Conservation (phyloP, 2,888 invertebrate species). For the Xiphydria camelus region DNA sequence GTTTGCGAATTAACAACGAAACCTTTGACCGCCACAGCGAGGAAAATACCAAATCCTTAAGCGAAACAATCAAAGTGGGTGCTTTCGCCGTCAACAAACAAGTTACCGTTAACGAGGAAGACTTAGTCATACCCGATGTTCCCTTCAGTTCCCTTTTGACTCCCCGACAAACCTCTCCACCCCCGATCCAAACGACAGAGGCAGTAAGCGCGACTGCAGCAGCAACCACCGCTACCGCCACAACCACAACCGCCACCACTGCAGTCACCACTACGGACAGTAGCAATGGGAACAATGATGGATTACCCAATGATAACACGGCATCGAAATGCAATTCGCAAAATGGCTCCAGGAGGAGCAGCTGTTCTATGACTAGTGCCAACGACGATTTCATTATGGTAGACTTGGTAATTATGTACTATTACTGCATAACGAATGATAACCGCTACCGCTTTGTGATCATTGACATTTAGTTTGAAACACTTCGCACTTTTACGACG, state of each 20-base stretch:
- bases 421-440: slow-evolving; percentile 25
- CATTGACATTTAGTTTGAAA: no score
- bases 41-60: slow-evolving; percentile 70
- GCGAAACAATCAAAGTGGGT: slow-evolving; percentile 75
- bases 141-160: slow-evolving; percentile 67
- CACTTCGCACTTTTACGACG: no score
- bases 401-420: slow-evolving; percentile 66
- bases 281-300: slow-evolving; percentile 52
- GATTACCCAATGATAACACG: slow-evolving; percentile 44
- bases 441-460: no score
- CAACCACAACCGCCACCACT: slow-evolving; percentile 13
- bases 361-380: slow-evolving; percentile 60
- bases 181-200: slow-evolving; percentile 35
- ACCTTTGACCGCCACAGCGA: slow-evolving; percentile 56
- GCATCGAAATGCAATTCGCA: slow-evolving; percentile 54
- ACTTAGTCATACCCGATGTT: slow-evolving; percentile 64
- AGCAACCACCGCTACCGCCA: slow-evolving; percentile 20
- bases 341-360: slow-evolving; percentile 57
- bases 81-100: slow-evolving; percentile 76
- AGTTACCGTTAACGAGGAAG: slow-evolving; percentile 62
- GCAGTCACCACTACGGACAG: slow-evolving; percentile 32
- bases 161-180: slow-evolving; percentile 52
- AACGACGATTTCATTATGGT: slow-evolving; percentile 73
- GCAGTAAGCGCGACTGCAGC: slow-evolving; percentile 29
- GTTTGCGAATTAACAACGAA: no score